Evolutionary conservation across 2,888 invertebrate genomes (phyloP).

Genomic region (Pachymerium ferrugineum): DNA sequence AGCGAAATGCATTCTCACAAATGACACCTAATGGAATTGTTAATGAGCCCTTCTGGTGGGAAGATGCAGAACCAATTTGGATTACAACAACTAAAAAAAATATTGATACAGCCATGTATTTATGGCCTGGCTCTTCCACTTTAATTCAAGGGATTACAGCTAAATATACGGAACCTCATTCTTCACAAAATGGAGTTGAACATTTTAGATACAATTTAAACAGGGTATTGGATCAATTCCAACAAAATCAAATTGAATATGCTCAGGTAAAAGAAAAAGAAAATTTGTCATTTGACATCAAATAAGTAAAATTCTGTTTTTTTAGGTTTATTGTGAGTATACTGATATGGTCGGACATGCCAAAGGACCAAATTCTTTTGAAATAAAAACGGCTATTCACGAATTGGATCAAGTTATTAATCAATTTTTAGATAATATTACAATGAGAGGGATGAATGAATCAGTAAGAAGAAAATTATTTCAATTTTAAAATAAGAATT

Average conservation of each 20-base stretch:
- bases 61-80: slow-evolving; percentile 45
- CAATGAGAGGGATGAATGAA: neutral
- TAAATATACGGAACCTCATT: slow-evolving; percentile 37
- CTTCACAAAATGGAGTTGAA: neutral
- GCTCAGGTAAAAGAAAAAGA: neutral
- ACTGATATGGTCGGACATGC: slow-evolving; percentile 44
- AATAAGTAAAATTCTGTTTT: no score
- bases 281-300: neutral
- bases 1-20: slow-evolving; percentile 30
- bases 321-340: slow-evolving; percentile 42
- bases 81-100: slow-evolving; percentile 41
- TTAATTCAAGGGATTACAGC: slow-evolving; percentile 36
- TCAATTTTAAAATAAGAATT: neutral
- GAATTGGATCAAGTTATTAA: neutral
- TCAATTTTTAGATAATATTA: neutral
- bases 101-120: slow-evolving; percentile 36
- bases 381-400: neutral
- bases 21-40: neutral
- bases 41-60: slow-evolving; percentile 43
- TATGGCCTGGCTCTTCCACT: slow-evolving; percentile 39
- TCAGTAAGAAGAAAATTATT: neutral
- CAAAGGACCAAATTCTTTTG: slow-evolving; percentile 42
- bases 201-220: neutral
- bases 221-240: neutral
- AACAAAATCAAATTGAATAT: neutral